These are phyloP conservation scores for Odontocolon sp. DNA, from an alignment of 2,888 invertebrate species.

Conservation along the genomic window DNA sequence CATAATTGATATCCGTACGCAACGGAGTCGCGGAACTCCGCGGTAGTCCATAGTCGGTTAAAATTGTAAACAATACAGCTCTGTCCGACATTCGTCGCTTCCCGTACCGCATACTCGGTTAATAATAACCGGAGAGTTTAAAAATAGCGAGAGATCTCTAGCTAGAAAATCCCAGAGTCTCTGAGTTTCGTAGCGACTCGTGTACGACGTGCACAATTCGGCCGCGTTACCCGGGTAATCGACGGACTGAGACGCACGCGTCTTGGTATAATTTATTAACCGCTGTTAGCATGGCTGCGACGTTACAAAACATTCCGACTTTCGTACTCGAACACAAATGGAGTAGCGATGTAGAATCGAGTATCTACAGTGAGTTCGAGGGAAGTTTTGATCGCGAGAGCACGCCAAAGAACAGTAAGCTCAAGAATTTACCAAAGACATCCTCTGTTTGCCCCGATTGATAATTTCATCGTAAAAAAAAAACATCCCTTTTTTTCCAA, in stretches of 20 bases:
- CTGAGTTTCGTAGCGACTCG: slow-evolving; percentile 27
- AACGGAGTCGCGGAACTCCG: background rate
- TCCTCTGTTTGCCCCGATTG: background rate
- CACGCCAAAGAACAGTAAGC: slow-evolving; percentile 66
- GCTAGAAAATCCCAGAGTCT: slow-evolving; percentile 57
- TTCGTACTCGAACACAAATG: slow-evolving; percentile 79
- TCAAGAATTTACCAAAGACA: slow-evolving; percentile 26
- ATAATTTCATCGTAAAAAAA: background rate
- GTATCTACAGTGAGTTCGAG: slow-evolving; percentile 70
- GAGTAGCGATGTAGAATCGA: slow-evolving; percentile 77
- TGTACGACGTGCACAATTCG: slow-evolving; percentile 27
- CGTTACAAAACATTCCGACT: slow-evolving; percentile 78
- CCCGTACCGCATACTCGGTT: slow-evolving; percentile 63
- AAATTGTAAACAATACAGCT: slow-evolving; percentile 38
- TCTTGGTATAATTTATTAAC: too few relatives aligned
- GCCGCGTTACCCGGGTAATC: slow-evolving; percentile 28
- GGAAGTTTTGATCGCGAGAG: slow-evolving; percentile 47
- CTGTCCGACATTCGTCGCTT: slow-evolving; percentile 2
- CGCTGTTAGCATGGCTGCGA: slow-evolving; percentile 73
- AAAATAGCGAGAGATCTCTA: slow-evolving; percentile 72
- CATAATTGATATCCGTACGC: too few relatives aligned
- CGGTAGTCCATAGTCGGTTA: background rate
- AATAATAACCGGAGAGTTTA: slow-evolving; percentile 73
- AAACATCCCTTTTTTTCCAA: too few relatives aligned
- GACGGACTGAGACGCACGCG: too few relatives aligned